Conservation (phyloP, 2,888 invertebrate species). For the Quadroppia sp. region DNA sequence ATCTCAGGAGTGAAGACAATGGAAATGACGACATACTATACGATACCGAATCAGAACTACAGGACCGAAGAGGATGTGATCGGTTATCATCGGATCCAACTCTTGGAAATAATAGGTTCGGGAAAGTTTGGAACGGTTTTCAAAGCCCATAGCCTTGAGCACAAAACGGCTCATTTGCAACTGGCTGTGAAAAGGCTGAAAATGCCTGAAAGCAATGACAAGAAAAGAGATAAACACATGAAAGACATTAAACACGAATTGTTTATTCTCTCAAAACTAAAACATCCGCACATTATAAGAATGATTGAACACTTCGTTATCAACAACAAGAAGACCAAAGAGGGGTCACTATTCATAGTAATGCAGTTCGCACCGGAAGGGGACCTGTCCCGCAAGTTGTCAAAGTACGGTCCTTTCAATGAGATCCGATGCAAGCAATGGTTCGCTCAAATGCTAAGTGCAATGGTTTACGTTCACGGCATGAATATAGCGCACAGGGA, state of each 20-base stretch:
- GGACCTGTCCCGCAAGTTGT: not conserved
- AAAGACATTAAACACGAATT: slow-evolving; percentile 38
- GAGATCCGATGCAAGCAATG: not conserved
- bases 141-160: too few relatives aligned
- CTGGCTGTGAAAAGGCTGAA: too few relatives aligned
- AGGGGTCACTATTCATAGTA: not conserved
- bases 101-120: too few relatives aligned
- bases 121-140: too few relatives aligned
- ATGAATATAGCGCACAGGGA: slow-evolving; percentile 39
- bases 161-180: too few relatives aligned
- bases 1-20: too few relatives aligned
- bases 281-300: slow-evolving; percentile 37
- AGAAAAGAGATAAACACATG: too few relatives aligned
- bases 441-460: slow-evolving; percentile 32
- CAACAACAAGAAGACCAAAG: not conserved
- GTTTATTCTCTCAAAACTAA: slow-evolving; percentile 30
- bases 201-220: too few relatives aligned
- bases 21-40: too few relatives aligned
- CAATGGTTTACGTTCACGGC: slow-evolving; percentile 23
- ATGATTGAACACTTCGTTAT: slow-evolving; percentile 38
- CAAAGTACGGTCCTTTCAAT: not conserved
- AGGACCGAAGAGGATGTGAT: too few relatives aligned
- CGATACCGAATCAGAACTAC: too few relatives aligned
- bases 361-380: not conserved
- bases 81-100: too few relatives aligned